A percentile compares a stretch with the other conserved stretches of the same genome.
Evolutionary conservation across 1,140 invertebrate genomes (phyloP).

Genomic region (Rhagoletis zephyria): DNA sequence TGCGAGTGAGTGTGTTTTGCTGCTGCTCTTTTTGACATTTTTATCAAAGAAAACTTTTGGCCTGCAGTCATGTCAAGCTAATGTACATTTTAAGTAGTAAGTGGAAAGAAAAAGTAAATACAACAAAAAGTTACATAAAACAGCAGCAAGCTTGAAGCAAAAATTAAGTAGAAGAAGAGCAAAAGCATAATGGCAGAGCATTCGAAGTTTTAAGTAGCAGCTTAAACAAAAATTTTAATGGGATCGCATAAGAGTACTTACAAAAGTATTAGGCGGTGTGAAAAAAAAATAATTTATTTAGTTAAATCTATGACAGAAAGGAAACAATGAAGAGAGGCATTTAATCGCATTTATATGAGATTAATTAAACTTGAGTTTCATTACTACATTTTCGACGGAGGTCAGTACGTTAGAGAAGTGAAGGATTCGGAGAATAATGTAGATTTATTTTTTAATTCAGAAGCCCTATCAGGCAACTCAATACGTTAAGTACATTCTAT

Average conservation of each 20-base stretch:
- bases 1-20: constrained; percentile 10
- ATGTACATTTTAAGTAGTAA: constrained; percentile 5
- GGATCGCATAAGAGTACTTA: constrained; percentile 21
- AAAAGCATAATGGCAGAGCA: neutral
- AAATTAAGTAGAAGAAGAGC: neutral
- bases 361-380: too few relatives aligned
- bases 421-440: too few relatives aligned
- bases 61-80: constrained; percentile 32
- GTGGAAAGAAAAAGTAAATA: neutral
- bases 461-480: too few relatives aligned
- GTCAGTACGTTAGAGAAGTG: too few relatives aligned
- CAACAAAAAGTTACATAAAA: neutral
- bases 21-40: neutral
- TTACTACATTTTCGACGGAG: too few relatives aligned
- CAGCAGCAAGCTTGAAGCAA: neutral
- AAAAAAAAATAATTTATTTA: neutral
- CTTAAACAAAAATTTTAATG: constrained; percentile 48
- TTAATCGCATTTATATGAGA: too few relatives aligned
- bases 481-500: too few relatives aligned
- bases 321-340: too few relatives aligned
- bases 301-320: neutral
- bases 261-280: neutral
- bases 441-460: too few relatives aligned
- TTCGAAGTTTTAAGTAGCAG: constrained; percentile 39
- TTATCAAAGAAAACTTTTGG: constrained; percentile 32